Evolutionary conservation across 2,888 invertebrate genomes (phyloP).

Genomic region (Clivina fossor): DNA sequence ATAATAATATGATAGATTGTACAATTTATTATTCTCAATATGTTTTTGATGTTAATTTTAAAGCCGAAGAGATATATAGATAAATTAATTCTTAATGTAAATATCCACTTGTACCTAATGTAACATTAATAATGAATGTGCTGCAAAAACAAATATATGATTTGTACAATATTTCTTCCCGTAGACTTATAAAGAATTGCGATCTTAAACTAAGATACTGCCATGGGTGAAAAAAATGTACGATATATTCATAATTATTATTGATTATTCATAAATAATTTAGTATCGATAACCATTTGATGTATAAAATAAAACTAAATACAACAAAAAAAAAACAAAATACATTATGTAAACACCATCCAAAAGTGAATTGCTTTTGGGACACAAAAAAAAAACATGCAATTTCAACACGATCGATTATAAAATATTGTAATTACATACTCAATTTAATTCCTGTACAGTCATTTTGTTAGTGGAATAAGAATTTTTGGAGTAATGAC

Average conservation of each 20-base stretch:
- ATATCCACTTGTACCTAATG: conserved; percentile 22
- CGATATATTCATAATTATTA: conserved; percentile 18
- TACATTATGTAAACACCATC: conserved; percentile 4
- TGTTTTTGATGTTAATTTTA: conserved; percentile 1
- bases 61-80: not conserved
- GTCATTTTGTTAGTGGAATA: not conserved
- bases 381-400: not conserved
- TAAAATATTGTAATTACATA: conserved; percentile 1
- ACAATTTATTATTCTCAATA: conserved; percentile 7
- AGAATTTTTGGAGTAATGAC: not conserved
- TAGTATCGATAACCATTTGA: conserved; percentile 24
- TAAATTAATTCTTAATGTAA: not conserved
- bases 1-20: conserved; percentile 15
- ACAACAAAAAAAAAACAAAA: not conserved
- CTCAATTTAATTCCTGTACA: not conserved
- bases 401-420: not conserved
- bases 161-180: conserved; percentile 32
- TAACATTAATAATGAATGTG: conserved; percentile 19
- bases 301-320: conserved; percentile 12
- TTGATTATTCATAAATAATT: conserved; percentile 25
- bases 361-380: not conserved
- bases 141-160: conserved; percentile 24
- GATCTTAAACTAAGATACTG: conserved; percentile 30
- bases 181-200: conserved; percentile 15
- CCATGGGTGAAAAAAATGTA: conserved; percentile 29